phyloP scores from a whole-genome alignment of 2,888 invertebrate genomes.

The Lycia hirtaria region DNA sequence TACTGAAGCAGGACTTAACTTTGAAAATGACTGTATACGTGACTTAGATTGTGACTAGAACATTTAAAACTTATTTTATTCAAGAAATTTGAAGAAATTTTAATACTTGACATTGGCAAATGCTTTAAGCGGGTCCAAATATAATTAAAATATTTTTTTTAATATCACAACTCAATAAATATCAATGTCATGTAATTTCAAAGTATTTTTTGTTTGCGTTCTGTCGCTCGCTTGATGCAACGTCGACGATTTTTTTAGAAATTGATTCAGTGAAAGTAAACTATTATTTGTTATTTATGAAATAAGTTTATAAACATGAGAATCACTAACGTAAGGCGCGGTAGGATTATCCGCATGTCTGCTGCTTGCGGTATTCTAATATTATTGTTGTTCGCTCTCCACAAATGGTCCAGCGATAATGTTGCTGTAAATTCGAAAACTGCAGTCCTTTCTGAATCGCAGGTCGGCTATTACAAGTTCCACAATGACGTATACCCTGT shows the following conservation, averaged over 20 bases:
- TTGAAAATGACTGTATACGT: too few species aligned
- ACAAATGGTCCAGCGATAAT: slow-evolving; percentile 85
- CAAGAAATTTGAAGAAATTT: too few species aligned
- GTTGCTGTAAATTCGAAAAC: slow-evolving; percentile 49
- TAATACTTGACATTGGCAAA: too few species aligned
- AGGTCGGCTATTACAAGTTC: slow-evolving; percentile 61
- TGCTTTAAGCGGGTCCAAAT: too few species aligned
- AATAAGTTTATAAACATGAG: slow-evolving; percentile 75
- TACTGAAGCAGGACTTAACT: too few species aligned
- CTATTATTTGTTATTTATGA: slow-evolving; percentile 54
- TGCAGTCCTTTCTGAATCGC: slow-evolving; percentile 48
- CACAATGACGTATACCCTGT: slow-evolving; percentile 73
- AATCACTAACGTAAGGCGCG: slow-evolving; percentile 86
- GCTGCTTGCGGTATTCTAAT: slow-evolving; percentile 82
- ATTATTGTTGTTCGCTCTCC: slow-evolving; percentile 87
- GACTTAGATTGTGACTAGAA: too few species aligned
- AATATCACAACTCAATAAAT: too few species aligned
- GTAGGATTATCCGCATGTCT: slow-evolving; percentile 84
- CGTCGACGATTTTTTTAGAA: slow-evolving; percentile 45
- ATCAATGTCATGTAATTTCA: neutral
- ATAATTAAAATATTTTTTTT: too few species aligned
- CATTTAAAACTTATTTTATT: too few species aligned
- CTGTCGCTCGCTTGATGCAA: slow-evolving; percentile 24
- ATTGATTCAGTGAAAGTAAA: slow-evolving; percentile 34
- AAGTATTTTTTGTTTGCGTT: slow-evolving; percentile 1